Conservation (phyloP, 1,140 invertebrate species). For the Drosophila aff. region DNA sequence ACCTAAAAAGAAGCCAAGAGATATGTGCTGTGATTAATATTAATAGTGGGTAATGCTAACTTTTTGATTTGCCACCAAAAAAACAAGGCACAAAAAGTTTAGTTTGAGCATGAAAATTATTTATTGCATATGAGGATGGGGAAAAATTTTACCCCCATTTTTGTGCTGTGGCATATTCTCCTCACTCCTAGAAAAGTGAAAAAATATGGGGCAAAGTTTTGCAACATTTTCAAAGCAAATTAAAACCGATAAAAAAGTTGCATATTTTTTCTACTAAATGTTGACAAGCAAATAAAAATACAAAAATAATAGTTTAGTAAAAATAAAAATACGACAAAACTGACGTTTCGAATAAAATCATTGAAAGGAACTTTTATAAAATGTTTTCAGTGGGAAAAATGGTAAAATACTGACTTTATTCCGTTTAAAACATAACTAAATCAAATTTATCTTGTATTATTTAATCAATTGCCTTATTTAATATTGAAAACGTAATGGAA, state of each 20-base stretch:
- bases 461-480: neutral
- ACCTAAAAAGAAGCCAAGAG: slow-evolving; percentile 53
- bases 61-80: slow-evolving; percentile 43
- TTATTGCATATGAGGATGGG: slow-evolving; percentile 29
- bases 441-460: neutral
- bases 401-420: neutral
- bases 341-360: no score
- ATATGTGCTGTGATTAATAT: slow-evolving; percentile 38
- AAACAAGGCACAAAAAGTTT: slow-evolving; percentile 27
- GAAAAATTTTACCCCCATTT: slow-evolving; percentile 16
- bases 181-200: neutral
- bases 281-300: slow-evolving; percentile 30
- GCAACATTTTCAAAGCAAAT: slow-evolving; percentile 19
- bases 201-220: slow-evolving; percentile 22
- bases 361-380: neutral
- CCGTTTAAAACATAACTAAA: neutral
- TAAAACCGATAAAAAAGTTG: slow-evolving; percentile 42
- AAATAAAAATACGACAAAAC: neutral
- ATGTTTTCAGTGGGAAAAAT: no score
- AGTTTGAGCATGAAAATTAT: slow-evolving; percentile 37
- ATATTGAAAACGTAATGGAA: slow-evolving; percentile 1
- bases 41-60: slow-evolving; percentile 35
- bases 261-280: slow-evolving; percentile 18
- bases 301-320: neutral
- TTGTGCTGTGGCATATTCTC: slow-evolving; percentile 17